Base-by-base conservation (phyloP, 2,888 invertebrate species). In the Melitaea athalia region DNA sequence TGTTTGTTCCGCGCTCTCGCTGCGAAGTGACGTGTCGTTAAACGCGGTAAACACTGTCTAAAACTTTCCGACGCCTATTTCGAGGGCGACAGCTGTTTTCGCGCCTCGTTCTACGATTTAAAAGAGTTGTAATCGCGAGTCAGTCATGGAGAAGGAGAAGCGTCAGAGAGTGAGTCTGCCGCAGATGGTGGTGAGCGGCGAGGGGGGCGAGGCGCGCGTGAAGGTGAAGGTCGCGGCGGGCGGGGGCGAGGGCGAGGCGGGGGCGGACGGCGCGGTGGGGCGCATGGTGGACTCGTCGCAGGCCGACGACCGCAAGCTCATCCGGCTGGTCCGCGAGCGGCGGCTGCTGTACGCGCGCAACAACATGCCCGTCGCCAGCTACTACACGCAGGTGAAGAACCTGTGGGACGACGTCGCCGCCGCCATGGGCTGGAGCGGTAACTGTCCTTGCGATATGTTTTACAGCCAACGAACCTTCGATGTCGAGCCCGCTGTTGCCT, bases 301-400 rank as follows among this genome's bases (percentile, higher is more conserved):
- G 83, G 91, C 91, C 52, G 92, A 91, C 77, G 92, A 92, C 83
- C 85, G 90, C 63, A 82, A 82, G 71, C 84, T 92, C 80, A 92
- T 92, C 78, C 78, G 78, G 63, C 82, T 91, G 78, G 92, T 92
- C 82, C 84, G 85, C 76, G 87, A 77, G 78, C 86, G 91, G 62
- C 85, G 82, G 62, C 80, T 90, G 81, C 83, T 92, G 78, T 92
- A 87, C 81, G 89, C 91, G 75, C 83, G 92, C 64, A 89, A 85
- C 83, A 90, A 87, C 81, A 85, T 91, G 88, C 91, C 92, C 63
- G 91, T 91, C 45, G 92, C 92, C 72, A 89, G 88, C 80, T 89
- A 88, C 84, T 89, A 91, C 82, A 76, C 86, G 75, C 85, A 86
- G 75, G 91, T 91, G 73, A 88, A 88, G 83, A 68, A 71, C 66